phyloP scores from a whole-genome alignment of 2,113 vertebrate species.

The Cryptotis parvus region DNA sequence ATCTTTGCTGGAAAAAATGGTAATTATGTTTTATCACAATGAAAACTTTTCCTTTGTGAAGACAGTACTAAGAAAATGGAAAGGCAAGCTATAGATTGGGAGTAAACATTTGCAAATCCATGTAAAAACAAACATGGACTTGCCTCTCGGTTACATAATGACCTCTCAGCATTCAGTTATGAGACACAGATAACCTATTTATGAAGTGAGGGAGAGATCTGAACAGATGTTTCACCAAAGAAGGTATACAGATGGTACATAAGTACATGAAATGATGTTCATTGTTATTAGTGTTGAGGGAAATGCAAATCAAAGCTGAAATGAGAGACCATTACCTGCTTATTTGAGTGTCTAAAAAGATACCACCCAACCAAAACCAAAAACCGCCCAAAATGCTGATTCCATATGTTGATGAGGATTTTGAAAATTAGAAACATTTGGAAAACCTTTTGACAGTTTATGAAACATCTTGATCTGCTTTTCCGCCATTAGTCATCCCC shows the following conservation, averaged over 20 bases:
- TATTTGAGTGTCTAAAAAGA: slow-evolving; percentile 14
- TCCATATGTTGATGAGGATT: neutral
- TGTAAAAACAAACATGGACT: neutral
- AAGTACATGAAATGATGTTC: neutral
- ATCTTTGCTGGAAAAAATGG: slow-evolving; percentile 9
- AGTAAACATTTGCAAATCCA: slow-evolving; percentile 11
- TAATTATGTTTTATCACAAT: slow-evolving; percentile 30
- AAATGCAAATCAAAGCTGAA: slow-evolving; percentile 45
- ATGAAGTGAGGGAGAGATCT: neutral
- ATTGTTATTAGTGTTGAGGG: neutral
- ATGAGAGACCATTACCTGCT: neutral
- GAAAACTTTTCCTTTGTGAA: slow-evolving; percentile 33
- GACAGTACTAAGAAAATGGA: neutral
- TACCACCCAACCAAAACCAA: neutral
- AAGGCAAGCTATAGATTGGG: neutral
- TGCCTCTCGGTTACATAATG: neutral
- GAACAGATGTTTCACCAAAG: neutral
- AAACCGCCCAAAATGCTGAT: neutral
- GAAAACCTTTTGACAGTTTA: slow-evolving; percentile 13
- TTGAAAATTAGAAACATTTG: neutral
- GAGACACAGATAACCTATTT: slow-evolving; percentile 7
- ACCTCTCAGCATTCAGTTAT: slow-evolving; percentile 40
- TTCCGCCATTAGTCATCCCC: neutral
- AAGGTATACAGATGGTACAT: too few species aligned
- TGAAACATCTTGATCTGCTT: neutral